Base-by-base conservation (phyloP, 2,888 invertebrate genomes). In the Hydrotaea diabolus region DNA sequence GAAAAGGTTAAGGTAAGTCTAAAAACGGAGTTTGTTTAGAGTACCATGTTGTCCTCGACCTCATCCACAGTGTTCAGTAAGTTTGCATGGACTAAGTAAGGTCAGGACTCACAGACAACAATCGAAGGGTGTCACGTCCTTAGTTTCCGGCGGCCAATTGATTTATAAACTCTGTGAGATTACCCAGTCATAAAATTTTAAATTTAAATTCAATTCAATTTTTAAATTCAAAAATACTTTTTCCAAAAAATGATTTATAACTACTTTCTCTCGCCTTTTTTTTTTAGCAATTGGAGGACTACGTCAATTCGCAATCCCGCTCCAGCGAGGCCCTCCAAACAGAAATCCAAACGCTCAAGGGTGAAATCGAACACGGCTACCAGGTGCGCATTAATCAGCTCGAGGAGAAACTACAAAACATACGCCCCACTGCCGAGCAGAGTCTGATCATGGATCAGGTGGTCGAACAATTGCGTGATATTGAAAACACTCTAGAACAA, bases 401-500 rank as follows among this genome's bases (percentile, higher is more conserved):
- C 81, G 92, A 94, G 88, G 93, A 94, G 75, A 93, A 94, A 85
- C 84, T 94, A 23, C 92, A 93, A 80, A 93, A 93, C 86, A 92
- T 93, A 13, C 91, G 93, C 72, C 89, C 93, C 1, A 92, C 92
- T 13, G 91, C 92, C 0, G 94, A 94, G 79, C 93, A 93, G 57
- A 92, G 93, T 59, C 89, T 93, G 77, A 92, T 93, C 0, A 92
- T 93, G 74, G 93, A 93, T 3, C 93, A 93, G 26, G 92, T 93
- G 13, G 88, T 93, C 8, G 93, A 93, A 76, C 93, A 95, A 93
- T 90, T 96, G 66, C 93, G 93, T 55, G 95, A 95, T 80, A 93
- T 97, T 87, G 96, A 96, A 87, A 93, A 93, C 73, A 94, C 94
- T 64, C 89, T 97, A 1, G 95, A 95, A 74, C 94, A 94, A 62